Evolutionary conservation across 2,888 invertebrate genomes (phyloP).

Genomic region (Nomada fucata): DNA sequence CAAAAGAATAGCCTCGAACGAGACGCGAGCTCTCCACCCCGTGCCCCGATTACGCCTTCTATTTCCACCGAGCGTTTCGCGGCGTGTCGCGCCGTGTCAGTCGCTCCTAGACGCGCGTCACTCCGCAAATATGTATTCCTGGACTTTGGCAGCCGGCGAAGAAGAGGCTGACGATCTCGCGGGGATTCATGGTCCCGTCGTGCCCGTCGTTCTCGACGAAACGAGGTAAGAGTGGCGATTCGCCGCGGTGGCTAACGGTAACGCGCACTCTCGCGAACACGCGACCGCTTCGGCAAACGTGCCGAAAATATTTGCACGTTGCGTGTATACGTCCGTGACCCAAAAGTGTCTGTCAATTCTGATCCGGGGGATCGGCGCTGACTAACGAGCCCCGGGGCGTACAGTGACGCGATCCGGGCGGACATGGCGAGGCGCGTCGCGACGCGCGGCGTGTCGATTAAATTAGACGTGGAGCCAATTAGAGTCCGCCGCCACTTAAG

Average conservation of each 20-base stretch:
- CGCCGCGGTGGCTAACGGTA: slow-evolving; percentile 55
- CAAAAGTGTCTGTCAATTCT: slow-evolving; percentile 67
- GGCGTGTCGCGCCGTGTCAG: slow-evolving; percentile 35
- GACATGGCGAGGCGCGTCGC: neutral
- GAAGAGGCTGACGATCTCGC: neutral
- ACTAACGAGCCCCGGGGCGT: slow-evolving; percentile 32
- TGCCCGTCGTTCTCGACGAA: slow-evolving; percentile 21
- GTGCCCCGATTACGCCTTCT: slow-evolving; percentile 67
- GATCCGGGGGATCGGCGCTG: slow-evolving; percentile 32
- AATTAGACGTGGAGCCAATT: slow-evolving; percentile 41
- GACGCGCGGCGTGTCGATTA: slow-evolving; percentile 21
- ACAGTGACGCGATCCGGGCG: slow-evolving; percentile 16
- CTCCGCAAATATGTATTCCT: slow-evolving; percentile 54
- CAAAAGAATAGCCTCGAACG: slow-evolving; percentile 1
- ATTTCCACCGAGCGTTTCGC: slow-evolving; percentile 56
- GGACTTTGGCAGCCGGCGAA: neutral
- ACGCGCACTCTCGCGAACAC: slow-evolving; percentile 36
- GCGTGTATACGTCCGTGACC: slow-evolving; percentile 67
- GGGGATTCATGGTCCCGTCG: neutral
- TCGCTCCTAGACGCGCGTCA: slow-evolving; percentile 36
- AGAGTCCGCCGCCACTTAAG: slow-evolving; percentile 14
- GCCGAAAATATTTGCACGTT: slow-evolving; percentile 66
- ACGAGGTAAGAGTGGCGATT: slow-evolving; percentile 10
- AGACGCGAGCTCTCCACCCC: slow-evolving; percentile 42
- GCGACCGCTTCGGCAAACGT: slow-evolving; percentile 41